Percentiles rank a stretch among this genome's conserved stretches.
phyloP scores from a whole-genome alignment of 1,140 invertebrate genomes.

The Phymastichus coffea region DNA sequence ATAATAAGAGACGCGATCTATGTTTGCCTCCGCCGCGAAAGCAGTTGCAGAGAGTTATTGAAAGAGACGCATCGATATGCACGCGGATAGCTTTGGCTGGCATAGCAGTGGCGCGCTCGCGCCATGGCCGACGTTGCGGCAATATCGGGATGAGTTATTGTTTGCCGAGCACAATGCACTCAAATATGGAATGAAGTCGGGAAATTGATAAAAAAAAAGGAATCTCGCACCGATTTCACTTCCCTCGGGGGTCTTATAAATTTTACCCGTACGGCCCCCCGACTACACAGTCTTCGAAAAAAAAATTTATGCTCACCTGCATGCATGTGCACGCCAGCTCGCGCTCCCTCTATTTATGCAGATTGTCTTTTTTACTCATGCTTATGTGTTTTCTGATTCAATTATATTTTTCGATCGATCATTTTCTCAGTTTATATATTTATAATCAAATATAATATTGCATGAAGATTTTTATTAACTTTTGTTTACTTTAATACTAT shows the following conservation, averaged over 20 bases:
- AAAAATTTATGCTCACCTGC: conserved; percentile 10
- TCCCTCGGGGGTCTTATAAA: conserved; percentile 36
- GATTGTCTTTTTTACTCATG: too few species aligned
- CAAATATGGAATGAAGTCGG: conserved; percentile 44
- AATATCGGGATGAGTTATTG: conserved; percentile 51
- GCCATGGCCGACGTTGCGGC: conserved; percentile 25
- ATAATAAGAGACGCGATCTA: conserved; percentile 11
- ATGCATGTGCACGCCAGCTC: neutral
- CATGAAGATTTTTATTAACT: too few species aligned
- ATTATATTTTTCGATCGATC: too few species aligned
- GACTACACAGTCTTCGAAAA: neutral
- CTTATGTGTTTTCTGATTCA: too few species aligned
- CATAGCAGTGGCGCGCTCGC: conserved; percentile 16
- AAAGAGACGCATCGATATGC: conserved; percentile 32
- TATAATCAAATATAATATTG: too few species aligned
- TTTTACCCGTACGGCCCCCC: conserved; percentile 24
- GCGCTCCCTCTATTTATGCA: neutral
- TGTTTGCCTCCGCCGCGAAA: conserved; percentile 3
- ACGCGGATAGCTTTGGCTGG: conserved; percentile 26
- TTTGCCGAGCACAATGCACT: conserved; percentile 46
- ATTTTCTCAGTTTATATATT: too few species aligned
- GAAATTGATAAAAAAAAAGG: conserved; percentile 45
- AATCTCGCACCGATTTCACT: conserved; percentile 34
- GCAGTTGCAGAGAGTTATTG: conserved; percentile 15
- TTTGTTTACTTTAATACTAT: too few species aligned